phyloP scores from a whole-genome alignment of 1,140 invertebrate genomes.

The Drosophila littoralis region DNA sequence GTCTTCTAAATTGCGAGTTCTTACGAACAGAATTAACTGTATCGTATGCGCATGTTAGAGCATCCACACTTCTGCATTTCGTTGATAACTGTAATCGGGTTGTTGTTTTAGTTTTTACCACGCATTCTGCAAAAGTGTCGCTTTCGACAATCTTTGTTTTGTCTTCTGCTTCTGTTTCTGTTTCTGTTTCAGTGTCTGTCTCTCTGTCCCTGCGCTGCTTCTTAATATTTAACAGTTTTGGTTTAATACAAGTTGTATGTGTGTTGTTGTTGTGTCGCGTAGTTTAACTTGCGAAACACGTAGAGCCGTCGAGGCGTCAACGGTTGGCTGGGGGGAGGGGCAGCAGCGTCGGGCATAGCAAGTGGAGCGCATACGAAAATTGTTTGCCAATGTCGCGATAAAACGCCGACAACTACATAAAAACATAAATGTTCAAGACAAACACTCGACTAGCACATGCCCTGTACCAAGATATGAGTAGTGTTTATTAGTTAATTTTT shows the following conservation, averaged over 20 bases:
- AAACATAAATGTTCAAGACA: constrained; percentile 1
- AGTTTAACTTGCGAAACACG: constrained; percentile 78
- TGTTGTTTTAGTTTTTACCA: constrained; percentile 30
- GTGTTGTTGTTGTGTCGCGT: constrained; percentile 13
- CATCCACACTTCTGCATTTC: background rate
- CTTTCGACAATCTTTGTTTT: constrained; percentile 2
- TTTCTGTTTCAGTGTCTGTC: constrained; percentile 16
- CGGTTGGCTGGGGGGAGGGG: background rate
- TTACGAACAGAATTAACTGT: too few relatives aligned
- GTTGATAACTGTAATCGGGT: background rate
- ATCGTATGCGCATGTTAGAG: background rate
- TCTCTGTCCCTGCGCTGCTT: constrained; percentile 14
- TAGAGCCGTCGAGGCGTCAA: constrained; percentile 37
- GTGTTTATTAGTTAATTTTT: background rate
- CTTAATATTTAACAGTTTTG: constrained; percentile 64
- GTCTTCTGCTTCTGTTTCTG: constrained; percentile 6
- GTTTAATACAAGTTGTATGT: constrained; percentile 59
- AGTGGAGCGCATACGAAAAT: constrained; percentile 73
- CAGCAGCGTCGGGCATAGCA: constrained; percentile 63
- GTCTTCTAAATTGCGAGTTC: too few relatives aligned
- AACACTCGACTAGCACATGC: constrained; percentile 6
- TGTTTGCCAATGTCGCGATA: constrained; percentile 80
- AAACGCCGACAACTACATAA: constrained; percentile 42
- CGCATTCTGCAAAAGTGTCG: constrained; percentile 31
- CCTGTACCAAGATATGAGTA: background rate